Percentiles rank a stretch among this genome's conserved stretches.
These are phyloP conservation scores for Hipposideros larvatus DNA, from an alignment of 2,797 vertebrate genomes.

Conservation along the genomic window DNA sequence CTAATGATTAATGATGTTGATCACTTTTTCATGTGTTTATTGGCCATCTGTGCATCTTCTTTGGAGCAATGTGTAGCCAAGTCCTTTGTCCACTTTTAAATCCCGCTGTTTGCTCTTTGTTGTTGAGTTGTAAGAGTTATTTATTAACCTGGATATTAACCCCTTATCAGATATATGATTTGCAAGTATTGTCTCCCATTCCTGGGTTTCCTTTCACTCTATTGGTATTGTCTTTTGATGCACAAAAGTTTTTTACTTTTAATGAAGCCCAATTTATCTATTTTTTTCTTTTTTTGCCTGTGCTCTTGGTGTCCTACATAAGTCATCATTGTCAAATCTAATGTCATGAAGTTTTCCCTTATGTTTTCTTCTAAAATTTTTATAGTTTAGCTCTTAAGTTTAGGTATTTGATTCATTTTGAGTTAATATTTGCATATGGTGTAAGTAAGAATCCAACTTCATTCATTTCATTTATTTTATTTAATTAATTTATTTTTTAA, in stretches of 20 bases:
- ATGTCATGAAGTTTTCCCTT: neutral
- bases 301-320: neutral
- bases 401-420: slow-evolving; percentile 33
- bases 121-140: neutral
- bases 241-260: neutral
- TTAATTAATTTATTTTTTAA: too few species aligned
- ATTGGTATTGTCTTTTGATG: neutral
- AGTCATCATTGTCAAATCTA: neutral
- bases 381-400: neutral
- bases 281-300: slow-evolving; percentile 18
- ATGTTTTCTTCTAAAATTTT: slow-evolving; percentile 23
- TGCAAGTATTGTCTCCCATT: slow-evolving; percentile 31
- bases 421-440: slow-evolving; percentile 22
- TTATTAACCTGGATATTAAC: slow-evolving; percentile 4
- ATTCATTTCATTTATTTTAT: neutral
- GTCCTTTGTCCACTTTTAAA: slow-evolving; percentile 28
- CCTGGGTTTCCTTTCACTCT: neutral
- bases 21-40: neutral
- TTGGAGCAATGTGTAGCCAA: slow-evolving; percentile 21
- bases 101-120: neutral
- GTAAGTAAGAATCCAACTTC: neutral
- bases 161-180: neutral
- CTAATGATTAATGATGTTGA: neutral
- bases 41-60: neutral
- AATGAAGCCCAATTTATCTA: neutral